Base-by-base conservation (phyloP, 2,888 invertebrate species). In the Lathronympha strigana region DNA sequence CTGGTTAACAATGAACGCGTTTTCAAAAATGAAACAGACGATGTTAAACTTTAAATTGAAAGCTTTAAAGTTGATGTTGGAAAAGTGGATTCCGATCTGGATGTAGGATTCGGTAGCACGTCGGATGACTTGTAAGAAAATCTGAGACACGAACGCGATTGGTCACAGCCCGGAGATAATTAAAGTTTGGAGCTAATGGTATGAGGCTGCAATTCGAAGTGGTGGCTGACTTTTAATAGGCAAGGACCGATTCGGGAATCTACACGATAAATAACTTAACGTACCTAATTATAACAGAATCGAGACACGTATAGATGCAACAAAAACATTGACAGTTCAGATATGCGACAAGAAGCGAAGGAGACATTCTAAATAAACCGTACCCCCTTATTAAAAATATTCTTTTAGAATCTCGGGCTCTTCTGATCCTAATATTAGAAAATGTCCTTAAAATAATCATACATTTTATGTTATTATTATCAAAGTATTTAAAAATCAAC, bases 181-280 rank as follows among this genome's bases (percentile, higher is more conserved):
- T 92, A 92, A 92, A 92, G 90, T 92, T 92, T 88, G 88, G 90
- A 87, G 87, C 87, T 90, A 90, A 91, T 92, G 88, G 89, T 87
- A 88, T 89, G 87, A 88, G 83, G 86, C 83, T 83, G 82, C 84
- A 82, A 88, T 87, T 88, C 86, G 88, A 86, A 85, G 88, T 90
- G 87, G 87, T 87, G 83, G 82, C 81, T 88, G 89, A 88, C 87
- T 89, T 91, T 90, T 90, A 90, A 91, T 91, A 84, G 88, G 87
- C 87, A 86, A 90, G 88, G 89, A 91, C 83, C 81, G 83, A 81
- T 81, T 83, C 81, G 87, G 86, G 90, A 87, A 88, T 90, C 88
- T 73, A 71, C 71, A 69, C 62, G 71, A 72, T 71, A 72, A 72
- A 74, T 71, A 71, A 67, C 69, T 71, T 33, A 61, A 70, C 69